Conservation (phyloP, 2,888 invertebrate species). For the Sepioteuthis lessoniana region DNA sequence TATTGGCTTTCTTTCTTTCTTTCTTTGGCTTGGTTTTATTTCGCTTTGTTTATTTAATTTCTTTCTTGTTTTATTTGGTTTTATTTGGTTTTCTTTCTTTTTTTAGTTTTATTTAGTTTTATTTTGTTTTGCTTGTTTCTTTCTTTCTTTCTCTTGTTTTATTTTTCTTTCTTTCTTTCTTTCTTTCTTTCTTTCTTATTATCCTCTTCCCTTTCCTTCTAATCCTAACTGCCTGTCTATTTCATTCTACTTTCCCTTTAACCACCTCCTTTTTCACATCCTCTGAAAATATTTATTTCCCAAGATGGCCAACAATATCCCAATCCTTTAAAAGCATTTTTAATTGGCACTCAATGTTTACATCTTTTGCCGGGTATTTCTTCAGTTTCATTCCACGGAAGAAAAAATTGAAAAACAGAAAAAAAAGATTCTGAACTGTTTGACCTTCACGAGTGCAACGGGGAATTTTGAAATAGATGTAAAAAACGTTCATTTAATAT, state of each 20-base stretch:
- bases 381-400: neutral
- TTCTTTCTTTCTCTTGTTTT: neutral
- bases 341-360: neutral
- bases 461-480: neutral
- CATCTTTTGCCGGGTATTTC: neutral
- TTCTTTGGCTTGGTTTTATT: neutral
- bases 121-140: neutral
- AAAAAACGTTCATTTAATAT: neutral
- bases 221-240: neutral
- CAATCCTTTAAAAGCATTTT: conserved; percentile 19
- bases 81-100: neutral
- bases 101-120: neutral
- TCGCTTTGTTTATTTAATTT: neutral
- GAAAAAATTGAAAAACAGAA: too few relatives aligned
- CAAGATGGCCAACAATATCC: neutral
- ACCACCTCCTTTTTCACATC: neutral
- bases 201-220: neutral
- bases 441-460: neutral
- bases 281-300: neutral
- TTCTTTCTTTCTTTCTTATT: neutral
- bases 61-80: neutral
- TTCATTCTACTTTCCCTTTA: neutral
- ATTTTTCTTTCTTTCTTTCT: neutral
- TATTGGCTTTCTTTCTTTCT: neutral
- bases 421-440: neutral